phyloP scores from a whole-genome alignment of 2,797 vertebrate species.

The Naso thynnoides region DNA sequence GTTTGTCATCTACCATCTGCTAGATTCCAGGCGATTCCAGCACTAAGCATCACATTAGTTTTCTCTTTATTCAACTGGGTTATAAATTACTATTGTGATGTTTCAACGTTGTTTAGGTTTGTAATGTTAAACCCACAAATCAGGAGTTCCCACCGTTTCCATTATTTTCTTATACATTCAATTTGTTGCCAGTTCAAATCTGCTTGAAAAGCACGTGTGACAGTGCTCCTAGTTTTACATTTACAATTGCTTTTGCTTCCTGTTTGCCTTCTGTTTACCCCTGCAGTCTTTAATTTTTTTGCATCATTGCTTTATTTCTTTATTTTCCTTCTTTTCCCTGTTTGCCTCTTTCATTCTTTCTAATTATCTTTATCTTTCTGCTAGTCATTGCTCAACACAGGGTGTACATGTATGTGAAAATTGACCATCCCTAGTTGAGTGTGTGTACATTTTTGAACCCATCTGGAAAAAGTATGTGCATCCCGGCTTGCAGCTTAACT shows the following conservation, averaged over 20 bases:
- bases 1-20: no score
- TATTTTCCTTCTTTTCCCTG: slow-evolving; percentile 4
- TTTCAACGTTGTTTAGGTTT: slow-evolving; percentile 26
- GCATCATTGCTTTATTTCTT: slow-evolving; percentile 42
- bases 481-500: slow-evolving; percentile 45
- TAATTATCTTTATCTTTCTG: slow-evolving; percentile 26
- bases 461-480: slow-evolving; percentile 12
- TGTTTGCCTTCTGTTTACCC: slow-evolving; percentile 61
- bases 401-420: neutral
- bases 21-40: no score
- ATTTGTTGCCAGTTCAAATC: slow-evolving; percentile 28
- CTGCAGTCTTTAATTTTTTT: slow-evolving; percentile 52
- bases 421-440: neutral
- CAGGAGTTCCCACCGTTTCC: slow-evolving; percentile 23
- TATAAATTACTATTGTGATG: slow-evolving; percentile 9
- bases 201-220: slow-evolving; percentile 47
- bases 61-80: slow-evolving; percentile 23
- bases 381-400: slow-evolving; percentile 7
- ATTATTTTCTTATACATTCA: slow-evolving; percentile 37
- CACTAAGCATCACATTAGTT: neutral
- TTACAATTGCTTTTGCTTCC: slow-evolving; percentile 60
- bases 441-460: neutral
- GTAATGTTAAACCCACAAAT: slow-evolving; percentile 22
- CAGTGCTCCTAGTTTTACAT: slow-evolving; percentile 63
- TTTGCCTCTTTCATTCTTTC: slow-evolving; percentile 40